phyloP scores from a whole-genome alignment of 2,113 vertebrate genomes.

The Baryphthengus martii region DNA sequence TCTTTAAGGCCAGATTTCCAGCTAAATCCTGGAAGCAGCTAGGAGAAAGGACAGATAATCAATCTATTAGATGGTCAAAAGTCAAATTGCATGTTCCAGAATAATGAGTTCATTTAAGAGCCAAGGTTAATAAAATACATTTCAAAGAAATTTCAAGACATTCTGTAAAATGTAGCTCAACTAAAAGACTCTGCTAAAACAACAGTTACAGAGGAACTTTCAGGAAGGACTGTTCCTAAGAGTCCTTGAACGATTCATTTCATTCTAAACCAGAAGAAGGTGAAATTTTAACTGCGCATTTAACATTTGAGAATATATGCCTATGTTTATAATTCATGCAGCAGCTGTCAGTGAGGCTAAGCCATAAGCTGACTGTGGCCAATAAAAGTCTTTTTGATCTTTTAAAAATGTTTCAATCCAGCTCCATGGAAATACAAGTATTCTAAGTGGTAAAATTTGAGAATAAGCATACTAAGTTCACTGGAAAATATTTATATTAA shows the following conservation, averaged over 20 bases:
- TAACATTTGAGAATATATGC: not conserved
- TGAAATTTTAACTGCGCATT: not conserved
- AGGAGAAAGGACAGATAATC: constrained; percentile 7
- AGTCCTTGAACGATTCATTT: not conserved
- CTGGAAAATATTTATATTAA: not conserved
- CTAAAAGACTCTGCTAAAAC: not conserved
- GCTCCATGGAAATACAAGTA: not conserved
- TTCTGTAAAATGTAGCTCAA: not conserved
- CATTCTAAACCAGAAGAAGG: not conserved
- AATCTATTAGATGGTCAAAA: not conserved
- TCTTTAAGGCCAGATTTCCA: not conserved
- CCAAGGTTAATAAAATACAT: constrained; percentile 1
- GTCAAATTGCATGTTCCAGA: not conserved
- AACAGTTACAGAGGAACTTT: not conserved
- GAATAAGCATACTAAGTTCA: not conserved
- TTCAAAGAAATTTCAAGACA: not conserved
- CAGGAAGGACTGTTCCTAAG: not conserved
- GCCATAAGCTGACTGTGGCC: not conserved
- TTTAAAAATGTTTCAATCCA: not conserved
- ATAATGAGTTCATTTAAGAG: not conserved
- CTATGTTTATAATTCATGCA: not conserved
- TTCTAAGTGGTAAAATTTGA: not conserved
- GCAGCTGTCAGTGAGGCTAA: not conserved
- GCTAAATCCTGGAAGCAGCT: not conserved
- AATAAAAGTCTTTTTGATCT: not conserved